A percentile compares a stretch with the other conserved stretches of the same genome.
Conservation (phyloP, 2,888 invertebrate species). For the Halictus ligatus region DNA sequence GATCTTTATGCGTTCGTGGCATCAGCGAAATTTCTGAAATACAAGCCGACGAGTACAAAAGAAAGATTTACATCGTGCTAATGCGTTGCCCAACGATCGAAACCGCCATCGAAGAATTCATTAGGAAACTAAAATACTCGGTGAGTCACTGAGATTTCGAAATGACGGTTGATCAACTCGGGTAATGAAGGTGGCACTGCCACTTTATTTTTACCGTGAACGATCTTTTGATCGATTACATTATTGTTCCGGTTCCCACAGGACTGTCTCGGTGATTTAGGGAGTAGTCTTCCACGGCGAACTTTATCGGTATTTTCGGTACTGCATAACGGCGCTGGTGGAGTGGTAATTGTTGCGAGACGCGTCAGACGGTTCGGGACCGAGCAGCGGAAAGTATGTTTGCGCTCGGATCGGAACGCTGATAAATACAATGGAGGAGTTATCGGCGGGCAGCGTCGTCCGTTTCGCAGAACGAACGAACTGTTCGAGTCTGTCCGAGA, state of each 20-base stretch:
- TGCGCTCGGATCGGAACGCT: neutral
- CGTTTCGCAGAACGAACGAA: conserved; percentile 16
- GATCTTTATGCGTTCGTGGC: neutral
- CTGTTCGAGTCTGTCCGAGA: conserved; percentile 9
- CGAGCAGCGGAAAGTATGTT: neutral
- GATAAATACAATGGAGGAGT: conserved; percentile 30
- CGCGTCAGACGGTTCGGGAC: neutral
- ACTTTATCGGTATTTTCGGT: neutral
- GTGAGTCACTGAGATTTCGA: neutral
- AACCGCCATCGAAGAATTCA: neutral
- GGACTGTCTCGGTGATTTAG: neutral
- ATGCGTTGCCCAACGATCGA: neutral
- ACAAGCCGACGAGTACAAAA: neutral
- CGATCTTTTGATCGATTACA: neutral
- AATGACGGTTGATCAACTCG: neutral
- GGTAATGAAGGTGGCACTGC: neutral
- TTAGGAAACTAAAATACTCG: neutral
- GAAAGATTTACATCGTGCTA: neutral
- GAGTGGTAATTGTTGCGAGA: neutral
- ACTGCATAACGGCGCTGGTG: neutral
- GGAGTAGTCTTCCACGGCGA: neutral
- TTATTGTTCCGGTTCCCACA: neutral
- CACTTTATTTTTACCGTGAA: neutral
- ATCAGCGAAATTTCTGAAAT: neutral
- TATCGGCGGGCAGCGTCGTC: conserved; percentile 38